Evolutionary conservation across 2,113 vertebrate species (phyloP).

Genomic region (Dunckerocampus dactyliophorus): DNA sequence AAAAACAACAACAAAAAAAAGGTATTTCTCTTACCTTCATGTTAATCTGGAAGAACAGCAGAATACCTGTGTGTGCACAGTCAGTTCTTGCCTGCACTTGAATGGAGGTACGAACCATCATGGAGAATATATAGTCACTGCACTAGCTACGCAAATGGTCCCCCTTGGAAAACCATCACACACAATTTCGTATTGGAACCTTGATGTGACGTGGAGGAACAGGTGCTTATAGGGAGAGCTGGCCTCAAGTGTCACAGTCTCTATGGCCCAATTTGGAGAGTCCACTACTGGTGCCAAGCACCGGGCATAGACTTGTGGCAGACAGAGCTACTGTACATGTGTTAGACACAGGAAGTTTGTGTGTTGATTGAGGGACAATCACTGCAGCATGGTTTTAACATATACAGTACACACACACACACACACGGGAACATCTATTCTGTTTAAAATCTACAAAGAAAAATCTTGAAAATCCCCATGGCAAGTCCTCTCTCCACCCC

Average conservation of each 20-base stretch:
- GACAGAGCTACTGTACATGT: conserved; percentile 17
- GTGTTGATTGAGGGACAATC: neutral
- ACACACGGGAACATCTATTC: conserved; percentile 1
- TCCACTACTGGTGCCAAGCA: conserved; percentile 12
- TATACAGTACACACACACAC: neutral
- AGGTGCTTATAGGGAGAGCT: conserved; percentile 57
- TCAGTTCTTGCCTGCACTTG: conserved; percentile 5
- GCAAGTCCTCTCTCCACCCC: conserved; percentile 55
- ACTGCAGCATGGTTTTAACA: neutral
- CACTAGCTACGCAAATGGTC: conserved; percentile 33
- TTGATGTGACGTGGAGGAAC: conserved; percentile 38
- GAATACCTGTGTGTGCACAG: neutral
- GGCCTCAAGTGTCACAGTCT: conserved; percentile 48
- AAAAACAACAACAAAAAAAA: no score
- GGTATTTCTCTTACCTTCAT: conserved; percentile 57
- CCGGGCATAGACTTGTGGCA: conserved; percentile 29
- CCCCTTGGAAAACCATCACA: conserved; percentile 67
- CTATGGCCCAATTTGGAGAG: conserved; percentile 45
- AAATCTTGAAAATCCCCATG: no score
- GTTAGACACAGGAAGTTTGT: neutral
- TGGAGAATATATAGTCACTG: conserved; percentile 31
- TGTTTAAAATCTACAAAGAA: conserved; percentile 29
- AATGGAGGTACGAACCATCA: conserved; percentile 13
- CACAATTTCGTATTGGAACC: conserved; percentile 52
- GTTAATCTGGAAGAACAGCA: neutral